Percentiles rank a stretch among this genome's conserved stretches.
phyloP scores from a whole-genome alignment of 2,888 invertebrate species.

The Clusia tigrina region DNA sequence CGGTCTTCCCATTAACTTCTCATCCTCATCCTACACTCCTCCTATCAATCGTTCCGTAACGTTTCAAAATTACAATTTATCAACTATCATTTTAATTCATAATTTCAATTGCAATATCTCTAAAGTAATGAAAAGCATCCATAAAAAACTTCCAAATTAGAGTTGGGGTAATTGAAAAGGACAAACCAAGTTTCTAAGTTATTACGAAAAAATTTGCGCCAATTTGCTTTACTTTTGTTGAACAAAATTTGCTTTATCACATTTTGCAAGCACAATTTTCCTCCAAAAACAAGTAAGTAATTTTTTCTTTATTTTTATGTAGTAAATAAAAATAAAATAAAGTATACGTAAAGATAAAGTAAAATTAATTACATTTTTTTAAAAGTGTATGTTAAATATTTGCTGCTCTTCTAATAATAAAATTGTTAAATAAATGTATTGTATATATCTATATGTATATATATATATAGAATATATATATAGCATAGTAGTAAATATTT shows the following conservation, averaged over 20 bases:
- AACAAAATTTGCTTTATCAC: constrained; percentile 44
- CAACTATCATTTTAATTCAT: too few species aligned
- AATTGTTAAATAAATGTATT: constrained; percentile 23
- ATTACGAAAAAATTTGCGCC: constrained; percentile 19
- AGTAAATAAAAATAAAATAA: constrained; percentile 18
- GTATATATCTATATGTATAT: constrained; percentile 24
- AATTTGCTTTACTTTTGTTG: constrained; percentile 10
- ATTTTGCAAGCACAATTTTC: constrained; percentile 52
- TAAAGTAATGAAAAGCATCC: too few species aligned
- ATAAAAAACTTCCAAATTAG: too few species aligned
- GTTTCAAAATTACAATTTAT: too few species aligned
- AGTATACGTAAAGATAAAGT: constrained; percentile 39
- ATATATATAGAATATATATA: constrained; percentile 11
- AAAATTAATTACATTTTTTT: constrained; percentile 38
- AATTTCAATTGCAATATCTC: too few species aligned
- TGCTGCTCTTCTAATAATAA: neutral
- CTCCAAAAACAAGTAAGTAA: neutral
- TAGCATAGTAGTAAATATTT: constrained; percentile 24
- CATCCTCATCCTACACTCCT: constrained; percentile 31
- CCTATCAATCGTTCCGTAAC: too few species aligned
- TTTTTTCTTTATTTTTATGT: constrained; percentile 30
- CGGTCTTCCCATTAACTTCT: neutral
- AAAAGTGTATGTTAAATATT: constrained; percentile 6
- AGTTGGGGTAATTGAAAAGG: too few species aligned
- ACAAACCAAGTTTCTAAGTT: too few species aligned